Percentiles rank a stretch among this genome's conserved stretches.
These are phyloP conservation scores for Pteronotus mesoamericanus DNA, from an alignment of 2,797 vertebrate genomes.

Conservation along the genomic window DNA sequence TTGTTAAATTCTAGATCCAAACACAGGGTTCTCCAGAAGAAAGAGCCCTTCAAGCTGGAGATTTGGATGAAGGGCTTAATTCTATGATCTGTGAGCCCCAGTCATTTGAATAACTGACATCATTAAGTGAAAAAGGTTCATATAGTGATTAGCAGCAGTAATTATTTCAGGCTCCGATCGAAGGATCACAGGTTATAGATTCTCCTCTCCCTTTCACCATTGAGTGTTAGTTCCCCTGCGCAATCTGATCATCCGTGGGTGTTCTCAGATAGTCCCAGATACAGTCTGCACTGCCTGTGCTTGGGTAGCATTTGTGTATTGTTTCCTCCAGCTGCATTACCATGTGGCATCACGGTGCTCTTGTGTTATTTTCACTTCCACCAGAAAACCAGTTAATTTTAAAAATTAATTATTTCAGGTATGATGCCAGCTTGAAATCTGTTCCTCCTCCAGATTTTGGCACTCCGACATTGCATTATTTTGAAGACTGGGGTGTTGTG, in stretches of 20 bases:
- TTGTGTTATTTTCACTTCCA: neutral
- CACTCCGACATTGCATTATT: constrained; percentile 89
- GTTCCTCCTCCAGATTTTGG: constrained; percentile 92
- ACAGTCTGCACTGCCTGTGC: rapidly evolving
- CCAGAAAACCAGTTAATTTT: neutral
- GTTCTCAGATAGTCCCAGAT: neutral
- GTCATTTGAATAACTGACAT: neutral
- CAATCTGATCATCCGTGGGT: neutral
- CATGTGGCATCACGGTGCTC: neutral
- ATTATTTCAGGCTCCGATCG: neutral
- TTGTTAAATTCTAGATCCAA: neutral
- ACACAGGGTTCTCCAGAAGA: neutral
- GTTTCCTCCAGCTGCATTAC: neutral
- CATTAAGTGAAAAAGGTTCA: neutral
- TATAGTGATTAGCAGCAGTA: neutral
- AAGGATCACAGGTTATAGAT: neutral
- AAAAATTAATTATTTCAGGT: constrained; percentile 84
- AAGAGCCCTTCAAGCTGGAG: neutral
- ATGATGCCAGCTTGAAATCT: constrained; percentile 88
- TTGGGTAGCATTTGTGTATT: neutral
- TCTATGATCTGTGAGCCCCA: neutral
- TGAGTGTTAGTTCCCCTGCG: neutral
- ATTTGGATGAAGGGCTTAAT: neutral
- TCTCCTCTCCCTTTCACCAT: neutral
- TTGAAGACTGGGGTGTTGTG: constrained; percentile 99